These are phyloP conservation scores for Takifugu bimaculatus DNA, from an alignment of 2,113 vertebrate genomes.

Conservation along the genomic window DNA sequence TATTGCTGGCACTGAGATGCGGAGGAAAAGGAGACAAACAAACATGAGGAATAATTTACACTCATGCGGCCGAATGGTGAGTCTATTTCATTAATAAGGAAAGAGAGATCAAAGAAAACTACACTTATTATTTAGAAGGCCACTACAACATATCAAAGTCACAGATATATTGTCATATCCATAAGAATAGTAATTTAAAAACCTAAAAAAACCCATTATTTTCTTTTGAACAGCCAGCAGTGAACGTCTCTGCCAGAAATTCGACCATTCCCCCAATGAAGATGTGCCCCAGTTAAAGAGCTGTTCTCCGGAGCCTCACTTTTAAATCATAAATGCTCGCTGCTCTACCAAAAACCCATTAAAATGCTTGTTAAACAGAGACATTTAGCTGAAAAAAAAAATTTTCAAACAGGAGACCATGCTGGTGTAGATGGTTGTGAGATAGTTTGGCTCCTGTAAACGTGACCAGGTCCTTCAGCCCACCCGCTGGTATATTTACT, in stretches of 20 bases:
- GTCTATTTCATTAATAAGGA: constrained; percentile 31
- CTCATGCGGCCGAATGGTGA: not conserved
- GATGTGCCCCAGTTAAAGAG: constrained; percentile 52
- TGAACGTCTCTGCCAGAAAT: constrained; percentile 35
- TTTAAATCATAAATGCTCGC: constrained; percentile 47
- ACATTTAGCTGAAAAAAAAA: no score
- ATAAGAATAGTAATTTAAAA: constrained; percentile 12
- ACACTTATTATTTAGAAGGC: constrained; percentile 41
- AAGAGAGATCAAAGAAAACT: constrained; percentile 40
- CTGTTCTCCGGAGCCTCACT: constrained; percentile 35
- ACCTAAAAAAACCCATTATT: constrained; percentile 40
- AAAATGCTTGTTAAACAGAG: not conserved
- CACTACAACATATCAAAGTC: constrained; percentile 17
- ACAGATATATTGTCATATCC: constrained; percentile 19
- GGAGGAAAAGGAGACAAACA: constrained; percentile 19
- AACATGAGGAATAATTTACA: constrained; percentile 14
- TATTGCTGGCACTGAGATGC: constrained; percentile 81
- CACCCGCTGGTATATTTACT: constrained; percentile 14
- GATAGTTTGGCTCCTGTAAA: constrained; percentile 41
- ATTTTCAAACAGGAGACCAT: constrained; percentile 34
- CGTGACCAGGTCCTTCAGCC: constrained; percentile 11
- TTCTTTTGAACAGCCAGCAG: constrained; percentile 45
- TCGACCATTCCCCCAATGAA: constrained; percentile 53
- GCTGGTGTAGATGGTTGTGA: constrained; percentile 18
- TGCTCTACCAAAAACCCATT: constrained; percentile 18